These are phyloP conservation scores for Sphyrna mokarran DNA, from an alignment of 2,113 vertebrate species.

Conservation along the genomic window DNA sequence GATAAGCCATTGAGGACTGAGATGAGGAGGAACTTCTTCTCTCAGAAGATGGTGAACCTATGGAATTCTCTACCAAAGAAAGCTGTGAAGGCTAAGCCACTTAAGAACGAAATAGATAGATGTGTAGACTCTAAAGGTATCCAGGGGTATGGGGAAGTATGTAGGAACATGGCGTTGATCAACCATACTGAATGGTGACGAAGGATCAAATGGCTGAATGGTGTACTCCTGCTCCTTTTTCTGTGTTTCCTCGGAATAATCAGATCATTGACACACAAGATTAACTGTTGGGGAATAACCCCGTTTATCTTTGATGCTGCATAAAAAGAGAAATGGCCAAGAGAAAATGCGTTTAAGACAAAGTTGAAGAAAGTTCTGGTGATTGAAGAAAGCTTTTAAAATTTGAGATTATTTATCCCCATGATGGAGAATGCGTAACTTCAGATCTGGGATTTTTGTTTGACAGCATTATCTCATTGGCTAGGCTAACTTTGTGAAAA, in stretches of 20 bases:
- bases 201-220: no score
- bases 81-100: no score
- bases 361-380: not conserved
- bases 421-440: not conserved
- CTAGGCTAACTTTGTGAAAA: not conserved
- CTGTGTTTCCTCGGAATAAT: not conserved
- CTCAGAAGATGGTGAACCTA: no score
- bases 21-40: no score
- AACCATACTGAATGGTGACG: no score
- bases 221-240: not conserved
- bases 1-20: no score
- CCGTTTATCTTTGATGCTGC: not conserved
- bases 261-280: not conserved
- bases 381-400: not conserved
- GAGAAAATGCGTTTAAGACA: not conserved
- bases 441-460: not conserved
- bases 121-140: no score
- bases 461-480: not conserved
- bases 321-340: not conserved
- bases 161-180: no score
- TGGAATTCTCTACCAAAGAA: no score
- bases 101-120: no score
- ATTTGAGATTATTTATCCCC: not conserved
- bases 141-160: no score
- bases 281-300: not conserved